A percentile compares a stretch with the other conserved stretches of the same genome.
Conservation (phyloP, 2,797 vertebrate species). For the Rhadinocentrus ornatus region DNA sequence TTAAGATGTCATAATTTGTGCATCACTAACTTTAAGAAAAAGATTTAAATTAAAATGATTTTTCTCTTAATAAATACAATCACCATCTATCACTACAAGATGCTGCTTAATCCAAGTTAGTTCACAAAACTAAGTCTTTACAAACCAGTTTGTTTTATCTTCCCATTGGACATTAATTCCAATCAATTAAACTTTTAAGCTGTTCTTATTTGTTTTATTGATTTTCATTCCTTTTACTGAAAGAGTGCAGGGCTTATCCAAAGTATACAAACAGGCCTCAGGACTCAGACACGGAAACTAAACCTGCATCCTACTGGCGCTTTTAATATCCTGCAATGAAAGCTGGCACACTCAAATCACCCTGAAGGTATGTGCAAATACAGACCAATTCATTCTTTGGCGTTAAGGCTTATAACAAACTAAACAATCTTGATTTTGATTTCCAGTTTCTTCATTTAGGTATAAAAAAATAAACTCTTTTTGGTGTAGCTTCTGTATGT, state of each 20-base stretch:
- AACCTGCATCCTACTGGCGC: conserved; percentile 47
- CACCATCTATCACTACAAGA: neutral
- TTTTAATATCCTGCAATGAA: conserved; percentile 68
- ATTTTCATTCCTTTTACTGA: conserved; percentile 54
- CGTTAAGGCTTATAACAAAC: conserved; percentile 13
- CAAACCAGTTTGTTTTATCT: conserved; percentile 67
- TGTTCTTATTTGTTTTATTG: conserved; percentile 65
- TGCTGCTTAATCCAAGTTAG: conserved; percentile 50
- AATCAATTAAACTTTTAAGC: conserved; percentile 71
- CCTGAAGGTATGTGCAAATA: conserved; percentile 15
- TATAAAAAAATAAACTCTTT: conserved; percentile 1
- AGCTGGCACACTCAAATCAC: conserved; percentile 40
- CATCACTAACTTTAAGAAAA: conserved; percentile 17
- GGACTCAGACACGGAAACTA: conserved; percentile 46
- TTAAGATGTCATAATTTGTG: conserved; percentile 43
- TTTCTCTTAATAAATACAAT: conserved; percentile 7
- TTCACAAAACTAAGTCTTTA: conserved; percentile 53
- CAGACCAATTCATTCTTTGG: conserved; percentile 12
- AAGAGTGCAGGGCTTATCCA: conserved; percentile 48
- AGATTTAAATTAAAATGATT: conserved; percentile 13
- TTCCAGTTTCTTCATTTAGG: neutral
- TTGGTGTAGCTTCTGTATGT: neutral
- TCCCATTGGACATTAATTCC: conserved; percentile 69
- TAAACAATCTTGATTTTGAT: conserved; percentile 13
- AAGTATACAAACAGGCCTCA: conserved; percentile 65